phyloP scores from a whole-genome alignment of 2,113 vertebrate species.

The Chitala chitala region DNA sequence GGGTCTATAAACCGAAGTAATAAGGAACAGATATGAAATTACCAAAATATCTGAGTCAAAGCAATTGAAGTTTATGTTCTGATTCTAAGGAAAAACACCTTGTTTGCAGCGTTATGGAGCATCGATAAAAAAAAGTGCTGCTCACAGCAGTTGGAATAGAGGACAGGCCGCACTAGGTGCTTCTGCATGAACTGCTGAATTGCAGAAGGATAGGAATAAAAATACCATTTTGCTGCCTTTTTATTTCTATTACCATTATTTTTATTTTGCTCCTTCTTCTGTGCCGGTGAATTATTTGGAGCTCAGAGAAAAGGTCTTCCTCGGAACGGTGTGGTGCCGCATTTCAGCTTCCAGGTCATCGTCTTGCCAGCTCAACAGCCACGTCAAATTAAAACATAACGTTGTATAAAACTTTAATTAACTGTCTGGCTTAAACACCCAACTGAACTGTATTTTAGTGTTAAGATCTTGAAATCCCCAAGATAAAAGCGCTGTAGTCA shows the following conservation, averaged over 20 bases:
- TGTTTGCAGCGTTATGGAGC: slow-evolving; percentile 13
- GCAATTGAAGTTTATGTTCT: neutral
- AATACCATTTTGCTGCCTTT: slow-evolving; percentile 17
- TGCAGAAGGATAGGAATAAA: slow-evolving; percentile 12
- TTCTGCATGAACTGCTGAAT: neutral
- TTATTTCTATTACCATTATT: neutral
- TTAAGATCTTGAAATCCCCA: slow-evolving; percentile 12
- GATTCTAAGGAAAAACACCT: neutral
- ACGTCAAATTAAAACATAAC: slow-evolving; percentile 12
- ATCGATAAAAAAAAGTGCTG: neutral
- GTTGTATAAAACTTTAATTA: neutral
- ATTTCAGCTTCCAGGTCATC: neutral
- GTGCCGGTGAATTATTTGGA: neutral
- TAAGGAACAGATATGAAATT: too few relatives aligned
- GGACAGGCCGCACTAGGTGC: neutral
- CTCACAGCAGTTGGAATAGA: neutral
- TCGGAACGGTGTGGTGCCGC: neutral
- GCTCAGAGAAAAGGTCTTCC: neutral
- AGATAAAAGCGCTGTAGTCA: neutral
- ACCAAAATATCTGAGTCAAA: neutral
- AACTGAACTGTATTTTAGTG: slow-evolving; percentile 12
- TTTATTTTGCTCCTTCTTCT: neutral
- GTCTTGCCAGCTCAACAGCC: slow-evolving; percentile 12
- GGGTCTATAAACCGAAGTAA: too few relatives aligned
- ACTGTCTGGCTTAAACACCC: slow-evolving; percentile 14